Conservation (phyloP, 1,140 invertebrate genomes). For the Cyclina sinensis region DNA sequence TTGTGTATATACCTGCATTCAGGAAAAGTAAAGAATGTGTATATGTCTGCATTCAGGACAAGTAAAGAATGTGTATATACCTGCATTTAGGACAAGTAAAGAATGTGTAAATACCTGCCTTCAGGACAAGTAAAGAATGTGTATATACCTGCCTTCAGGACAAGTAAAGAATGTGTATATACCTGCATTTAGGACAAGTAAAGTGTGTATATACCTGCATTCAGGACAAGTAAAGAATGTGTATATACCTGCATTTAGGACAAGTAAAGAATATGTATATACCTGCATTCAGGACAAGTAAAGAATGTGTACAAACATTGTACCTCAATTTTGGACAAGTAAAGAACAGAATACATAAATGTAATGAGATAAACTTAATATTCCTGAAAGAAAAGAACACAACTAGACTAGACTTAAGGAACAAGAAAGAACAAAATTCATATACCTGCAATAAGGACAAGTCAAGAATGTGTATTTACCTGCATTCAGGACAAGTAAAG, state of each 20-base stretch:
- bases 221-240: too few relatives aligned
- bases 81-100: slow-evolving; percentile 97
- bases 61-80: slow-evolving; percentile 71
- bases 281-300: too few relatives aligned
- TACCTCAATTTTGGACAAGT: not conserved
- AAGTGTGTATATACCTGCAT: not conserved
- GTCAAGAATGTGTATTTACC: slow-evolving; percentile 95
- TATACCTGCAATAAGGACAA: slow-evolving; percentile 93
- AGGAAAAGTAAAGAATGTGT: too few relatives aligned
- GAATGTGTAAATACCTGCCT: slow-evolving; percentile 90
- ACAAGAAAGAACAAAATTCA: not conserved
- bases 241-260: too few relatives aligned
- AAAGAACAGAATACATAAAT: not conserved
- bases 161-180: too few relatives aligned
- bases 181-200: too few relatives aligned
- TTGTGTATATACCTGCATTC: slow-evolving; percentile 91
- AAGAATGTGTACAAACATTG: not conserved
- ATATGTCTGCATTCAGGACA: too few relatives aligned
- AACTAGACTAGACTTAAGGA: not conserved
- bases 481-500: slow-evolving; percentile 93
- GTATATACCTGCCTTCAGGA: too few relatives aligned
- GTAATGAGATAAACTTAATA: too few relatives aligned
- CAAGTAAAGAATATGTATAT: too few relatives aligned
- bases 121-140: too few relatives aligned
- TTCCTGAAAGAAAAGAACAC: not conserved